Base-by-base conservation (phyloP, 2,888 invertebrate species). In the Eupeodes luniger region DNA sequence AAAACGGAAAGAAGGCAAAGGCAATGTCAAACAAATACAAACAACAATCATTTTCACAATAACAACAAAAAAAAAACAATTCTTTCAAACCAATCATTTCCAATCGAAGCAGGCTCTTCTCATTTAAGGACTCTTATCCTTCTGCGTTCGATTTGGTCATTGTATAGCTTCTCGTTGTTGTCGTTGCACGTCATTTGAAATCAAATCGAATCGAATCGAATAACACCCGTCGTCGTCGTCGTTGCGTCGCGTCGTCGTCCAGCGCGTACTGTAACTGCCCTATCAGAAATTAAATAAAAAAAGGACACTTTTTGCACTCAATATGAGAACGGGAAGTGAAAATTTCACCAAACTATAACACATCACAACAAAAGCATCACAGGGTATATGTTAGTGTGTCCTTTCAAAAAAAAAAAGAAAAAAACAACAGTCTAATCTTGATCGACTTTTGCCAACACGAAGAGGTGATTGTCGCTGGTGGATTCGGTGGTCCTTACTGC, bases 401-500 rank as follows among this genome's bases (percentile, higher is more conserved):
- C 57, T 7, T n/a, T 4, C 12, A 67, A 77, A 64, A 53, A 74
- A 61, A n/a, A 47, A 64, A 55, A 77, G 59, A 53, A 74, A 67
- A 69, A 76, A 80, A 85, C 66, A 61, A 53, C 67, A 80, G 34
- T 51, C 51, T 69, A 78, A 84, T 84, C 81, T 75, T 78, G 78
- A 81, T 88, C 84, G 88, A 85, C 78, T 88, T 85, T 70, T 77
- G 74, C 67, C 77, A 67, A 66, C 78, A 81, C 19, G 74, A 76
- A 66, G 75, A 78, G 88, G 59, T 72, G 59, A 72, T 59, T 55
- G 70, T 70, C 55, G 19, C 16, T 55, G 47, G 49, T 49, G 7
- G 47, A 14, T 66, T 47, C 47, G 66, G 44, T 49, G 44, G 66
- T 19, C 47, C 47, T 36, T 16, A 9, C 19, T 11, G 27, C 14